Percentiles rank a stretch among this genome's conserved stretches.
phyloP scores from a whole-genome alignment of 1,140 invertebrate genomes.

The Drosophila quadrilineata region DNA sequence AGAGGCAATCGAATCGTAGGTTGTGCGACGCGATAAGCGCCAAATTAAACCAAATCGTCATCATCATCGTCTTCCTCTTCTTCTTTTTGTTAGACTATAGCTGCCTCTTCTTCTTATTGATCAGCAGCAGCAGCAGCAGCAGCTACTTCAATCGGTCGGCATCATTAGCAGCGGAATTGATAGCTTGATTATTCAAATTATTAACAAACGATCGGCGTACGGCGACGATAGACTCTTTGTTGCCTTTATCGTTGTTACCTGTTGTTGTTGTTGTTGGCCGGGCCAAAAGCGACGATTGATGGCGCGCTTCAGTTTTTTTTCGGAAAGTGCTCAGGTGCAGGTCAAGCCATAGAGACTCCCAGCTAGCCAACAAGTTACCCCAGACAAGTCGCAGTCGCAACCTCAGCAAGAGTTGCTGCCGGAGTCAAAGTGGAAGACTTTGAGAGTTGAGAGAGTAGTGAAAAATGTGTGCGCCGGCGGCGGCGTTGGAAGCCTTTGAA shows the following conservation, averaged over 20 bases:
- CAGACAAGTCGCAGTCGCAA: not conserved
- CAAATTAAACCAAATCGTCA: conserved; percentile 40
- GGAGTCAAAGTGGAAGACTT: conserved; percentile 12
- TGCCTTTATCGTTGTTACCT: no score
- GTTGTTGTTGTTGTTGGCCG: conserved; percentile 28
- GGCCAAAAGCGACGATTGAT: conserved; percentile 54
- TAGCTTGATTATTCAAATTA: conserved; percentile 81
- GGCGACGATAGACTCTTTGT: no score
- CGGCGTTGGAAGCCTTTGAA: conserved; percentile 63
- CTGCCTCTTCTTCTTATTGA: conserved; percentile 19
- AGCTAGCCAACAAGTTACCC: not conserved
- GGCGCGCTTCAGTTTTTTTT: conserved; percentile 63
- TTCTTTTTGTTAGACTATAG: not conserved
- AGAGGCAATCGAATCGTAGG: conserved; percentile 41
- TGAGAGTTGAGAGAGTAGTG: conserved; percentile 56
- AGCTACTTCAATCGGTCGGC: conserved; percentile 57
- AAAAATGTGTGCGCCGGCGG: conserved; percentile 72
- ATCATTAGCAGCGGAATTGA: conserved; percentile 80
- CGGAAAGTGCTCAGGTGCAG: conserved; percentile 46
- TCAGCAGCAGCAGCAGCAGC: conserved; percentile 8
- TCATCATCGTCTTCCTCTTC: not conserved
- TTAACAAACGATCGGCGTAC: conserved; percentile 69
- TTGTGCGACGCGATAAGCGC: conserved; percentile 50
- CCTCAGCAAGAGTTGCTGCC: not conserved
- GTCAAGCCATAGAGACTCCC: conserved; percentile 42